A percentile compares a stretch with the other conserved stretches of the same genome.
phyloP scores from a whole-genome alignment of 2,113 vertebrate species.

The Penelope pileata region DNA sequence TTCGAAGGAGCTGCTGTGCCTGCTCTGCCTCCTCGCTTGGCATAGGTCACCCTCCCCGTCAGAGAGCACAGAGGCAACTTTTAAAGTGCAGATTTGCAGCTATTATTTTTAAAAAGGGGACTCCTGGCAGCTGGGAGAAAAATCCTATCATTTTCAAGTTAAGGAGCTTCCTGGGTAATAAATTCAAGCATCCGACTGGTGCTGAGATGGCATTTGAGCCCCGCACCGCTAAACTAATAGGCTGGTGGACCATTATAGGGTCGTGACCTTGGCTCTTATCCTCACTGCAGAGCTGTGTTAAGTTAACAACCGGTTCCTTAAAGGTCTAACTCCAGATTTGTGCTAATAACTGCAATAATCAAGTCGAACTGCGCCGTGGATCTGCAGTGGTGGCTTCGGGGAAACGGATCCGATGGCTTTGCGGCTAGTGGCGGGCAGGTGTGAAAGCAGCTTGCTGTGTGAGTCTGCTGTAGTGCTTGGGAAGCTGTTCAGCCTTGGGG shows the following conservation, averaged over 20 bases:
- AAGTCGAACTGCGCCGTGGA: fast-evolving
- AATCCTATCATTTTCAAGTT: slow-evolving; percentile 67
- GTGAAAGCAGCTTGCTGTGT: neutral
- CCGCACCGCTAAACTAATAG: slow-evolving; percentile 72
- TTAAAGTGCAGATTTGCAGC: slow-evolving; percentile 53
- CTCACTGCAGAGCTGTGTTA: slow-evolving; percentile 50
- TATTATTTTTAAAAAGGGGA: slow-evolving; percentile 58
- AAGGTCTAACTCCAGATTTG: neutral
- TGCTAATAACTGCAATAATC: slow-evolving; percentile 24
- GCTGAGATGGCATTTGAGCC: slow-evolving; percentile 36
- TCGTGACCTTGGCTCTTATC: slow-evolving; percentile 65
- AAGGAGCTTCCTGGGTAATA: slow-evolving; percentile 67
- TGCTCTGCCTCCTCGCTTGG: slow-evolving; percentile 48
- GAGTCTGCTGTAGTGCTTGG: neutral
- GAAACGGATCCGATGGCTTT: neutral
- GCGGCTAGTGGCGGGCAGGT: neutral
- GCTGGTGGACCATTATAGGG: slow-evolving; percentile 73
- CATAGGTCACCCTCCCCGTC: slow-evolving; percentile 28
- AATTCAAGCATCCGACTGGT: slow-evolving; percentile 47
- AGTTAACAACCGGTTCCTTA: slow-evolving; percentile 59
- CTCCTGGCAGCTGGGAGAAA: slow-evolving; percentile 64
- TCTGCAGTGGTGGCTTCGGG: neutral
- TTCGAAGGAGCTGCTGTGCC: slow-evolving; percentile 42
- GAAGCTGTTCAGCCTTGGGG: neutral
- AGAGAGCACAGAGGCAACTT: slow-evolving; percentile 11